These are phyloP conservation scores for Aurelia coerulea DNA, from an alignment of 30 jellyfish, hydroid and myxozoan species.

Conservation along the genomic window DNA sequence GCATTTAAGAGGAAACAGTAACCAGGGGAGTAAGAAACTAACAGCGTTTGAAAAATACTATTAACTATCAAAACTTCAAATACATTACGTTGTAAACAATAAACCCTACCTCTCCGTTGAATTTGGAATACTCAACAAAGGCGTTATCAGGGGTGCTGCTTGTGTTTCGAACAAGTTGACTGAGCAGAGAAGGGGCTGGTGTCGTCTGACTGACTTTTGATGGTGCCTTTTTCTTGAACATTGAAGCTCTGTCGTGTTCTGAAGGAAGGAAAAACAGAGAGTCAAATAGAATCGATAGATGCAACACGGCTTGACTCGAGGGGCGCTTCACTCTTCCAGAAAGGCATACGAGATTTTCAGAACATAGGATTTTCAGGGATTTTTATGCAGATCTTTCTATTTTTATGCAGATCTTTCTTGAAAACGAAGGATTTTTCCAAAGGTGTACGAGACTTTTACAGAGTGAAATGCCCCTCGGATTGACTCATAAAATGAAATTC, in stretches of 20 bases:
- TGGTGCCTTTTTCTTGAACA: constrained; percentile 60
- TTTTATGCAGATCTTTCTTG: no score
- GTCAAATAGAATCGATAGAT: not conserved
- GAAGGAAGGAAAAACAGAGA: not conserved
- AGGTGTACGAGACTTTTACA: no score
- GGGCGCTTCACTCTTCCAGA: no score
- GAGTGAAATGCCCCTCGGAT: no score
- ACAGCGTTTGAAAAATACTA: no score
- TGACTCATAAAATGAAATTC: no score
- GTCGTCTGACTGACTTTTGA: constrained; percentile 11
- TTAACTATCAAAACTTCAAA: not conserved
- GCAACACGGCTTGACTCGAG: not conserved
- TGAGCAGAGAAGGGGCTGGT: constrained; percentile 64
- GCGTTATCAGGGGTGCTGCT: constrained; percentile 64
- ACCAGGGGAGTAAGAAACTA: no score
- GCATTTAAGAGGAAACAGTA: no score
- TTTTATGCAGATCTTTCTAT: no score
- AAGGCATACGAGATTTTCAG: not conserved
- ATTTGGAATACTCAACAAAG: constrained; percentile 68
- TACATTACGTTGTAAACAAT: not conserved
- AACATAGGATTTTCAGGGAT: no score
- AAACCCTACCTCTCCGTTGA: constrained; percentile 88
- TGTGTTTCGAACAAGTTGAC: constrained; percentile 81
- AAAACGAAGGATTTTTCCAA: no score
- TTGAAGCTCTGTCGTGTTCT: constrained; percentile 59